These are phyloP conservation scores for Drosophila orena DNA, from an alignment of 1,140 invertebrate genomes.

Conservation along the genomic window DNA sequence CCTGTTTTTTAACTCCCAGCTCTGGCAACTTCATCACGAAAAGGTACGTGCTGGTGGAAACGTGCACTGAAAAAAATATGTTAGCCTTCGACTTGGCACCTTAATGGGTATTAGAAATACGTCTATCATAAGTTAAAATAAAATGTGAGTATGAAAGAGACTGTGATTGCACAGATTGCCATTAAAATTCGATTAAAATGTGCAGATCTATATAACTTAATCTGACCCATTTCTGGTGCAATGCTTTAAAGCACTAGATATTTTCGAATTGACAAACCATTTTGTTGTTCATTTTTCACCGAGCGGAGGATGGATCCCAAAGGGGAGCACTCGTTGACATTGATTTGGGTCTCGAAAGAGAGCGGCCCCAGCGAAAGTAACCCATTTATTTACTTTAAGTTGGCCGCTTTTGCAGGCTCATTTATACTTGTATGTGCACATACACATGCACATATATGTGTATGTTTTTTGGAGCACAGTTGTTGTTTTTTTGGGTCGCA, in stretches of 20 bases:
- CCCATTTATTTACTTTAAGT: conserved; percentile 77
- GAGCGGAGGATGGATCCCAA: conserved; percentile 4
- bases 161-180: too few species aligned
- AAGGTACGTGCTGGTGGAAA: conserved; percentile 44
- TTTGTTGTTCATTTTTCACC: not conserved
- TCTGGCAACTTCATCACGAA: conserved; percentile 68
- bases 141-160: too few species aligned
- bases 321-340: conserved; percentile 61
- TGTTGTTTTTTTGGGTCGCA: conserved; percentile 46
- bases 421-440: conserved; percentile 40
- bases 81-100: too few species aligned
- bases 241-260: not conserved
- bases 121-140: too few species aligned
- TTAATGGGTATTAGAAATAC: not conserved
- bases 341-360: conserved; percentile 67
- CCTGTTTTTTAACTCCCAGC: conserved; percentile 16
- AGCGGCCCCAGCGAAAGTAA: conserved; percentile 60
- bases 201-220: too few species aligned
- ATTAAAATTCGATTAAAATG: too few species aligned
- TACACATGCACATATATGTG: conserved; percentile 1
- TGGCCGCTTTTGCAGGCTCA: conserved; percentile 46
- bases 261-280: not conserved
- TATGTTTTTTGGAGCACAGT: conserved; percentile 30
- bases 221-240: not conserved
- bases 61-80: not conserved